Percentiles rank a stretch among this genome's conserved stretches.
These are phyloP conservation scores for Champsocephalus esox DNA, from an alignment of 2,797 vertebrate genomes.

Conservation along the genomic window DNA sequence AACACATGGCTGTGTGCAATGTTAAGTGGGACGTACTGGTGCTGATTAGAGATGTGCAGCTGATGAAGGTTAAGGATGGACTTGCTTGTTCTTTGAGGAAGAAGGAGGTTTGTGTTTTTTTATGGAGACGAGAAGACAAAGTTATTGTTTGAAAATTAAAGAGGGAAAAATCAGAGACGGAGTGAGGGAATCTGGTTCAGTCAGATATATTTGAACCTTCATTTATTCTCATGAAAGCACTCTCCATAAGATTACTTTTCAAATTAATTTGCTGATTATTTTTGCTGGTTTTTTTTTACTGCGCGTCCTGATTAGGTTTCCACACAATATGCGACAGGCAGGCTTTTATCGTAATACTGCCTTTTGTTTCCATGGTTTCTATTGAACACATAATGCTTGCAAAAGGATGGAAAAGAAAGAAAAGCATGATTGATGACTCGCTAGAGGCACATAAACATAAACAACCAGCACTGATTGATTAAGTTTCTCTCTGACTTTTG, in stretches of 20 bases:
- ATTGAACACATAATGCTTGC: slow-evolving; percentile 67
- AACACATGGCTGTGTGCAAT: slow-evolving; percentile 79
- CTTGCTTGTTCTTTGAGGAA: neutral
- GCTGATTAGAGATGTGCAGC: slow-evolving; percentile 56
- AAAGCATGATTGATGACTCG: slow-evolving; percentile 81
- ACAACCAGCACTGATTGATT: slow-evolving; percentile 84
- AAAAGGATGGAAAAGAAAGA: slow-evolving; percentile 57
- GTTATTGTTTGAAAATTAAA: slow-evolving; percentile 45
- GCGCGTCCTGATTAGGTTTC: slow-evolving; percentile 72
- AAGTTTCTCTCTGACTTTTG: slow-evolving; percentile 79
- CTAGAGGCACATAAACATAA: slow-evolving; percentile 82
- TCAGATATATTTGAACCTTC: slow-evolving; percentile 53
- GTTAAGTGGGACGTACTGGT: slow-evolving; percentile 79
- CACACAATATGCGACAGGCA: slow-evolving; percentile 72
- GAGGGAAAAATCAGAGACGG: slow-evolving; percentile 23
- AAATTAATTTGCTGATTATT: slow-evolving; percentile 77
- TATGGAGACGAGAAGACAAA: slow-evolving; percentile 13
- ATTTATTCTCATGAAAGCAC: slow-evolving; percentile 70
- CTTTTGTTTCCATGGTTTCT: slow-evolving; percentile 76
- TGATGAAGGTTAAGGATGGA: slow-evolving; percentile 39
- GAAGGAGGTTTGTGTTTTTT: slow-evolving; percentile 39
- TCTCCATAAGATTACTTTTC: slow-evolving; percentile 58
- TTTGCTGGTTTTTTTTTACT: slow-evolving; percentile 64
- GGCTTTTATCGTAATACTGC: slow-evolving; percentile 71
- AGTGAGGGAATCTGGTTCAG: slow-evolving; percentile 38